Conservation (phyloP, 2,888 invertebrate genomes). For the Beris chalybata region DNA sequence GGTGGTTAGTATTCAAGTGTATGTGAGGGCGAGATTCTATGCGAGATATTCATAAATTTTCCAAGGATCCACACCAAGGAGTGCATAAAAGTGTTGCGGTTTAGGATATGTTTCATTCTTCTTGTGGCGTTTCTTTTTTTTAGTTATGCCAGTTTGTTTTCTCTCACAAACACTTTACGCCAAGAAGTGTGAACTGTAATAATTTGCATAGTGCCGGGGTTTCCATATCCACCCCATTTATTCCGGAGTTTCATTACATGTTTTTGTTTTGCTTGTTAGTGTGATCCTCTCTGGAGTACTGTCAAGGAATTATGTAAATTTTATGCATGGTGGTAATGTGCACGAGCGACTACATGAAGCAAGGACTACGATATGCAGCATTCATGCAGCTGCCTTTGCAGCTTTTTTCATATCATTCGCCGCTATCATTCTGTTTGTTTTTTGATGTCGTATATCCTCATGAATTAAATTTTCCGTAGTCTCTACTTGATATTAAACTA, state of each 20-base stretch:
- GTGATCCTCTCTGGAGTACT: conserved; percentile 6
- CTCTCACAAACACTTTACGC: neutral
- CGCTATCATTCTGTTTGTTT: no score
- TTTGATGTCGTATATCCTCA: no score
- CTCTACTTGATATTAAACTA: no score
- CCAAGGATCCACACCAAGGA: conserved; percentile 14
- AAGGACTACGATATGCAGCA: no score
- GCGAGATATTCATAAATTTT: conserved; percentile 17
- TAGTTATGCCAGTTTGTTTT: conserved; percentile 13
- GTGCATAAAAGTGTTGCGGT: conserved; percentile 26
- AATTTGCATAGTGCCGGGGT: conserved; percentile 23
- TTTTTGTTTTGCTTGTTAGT: conserved; percentile 22
- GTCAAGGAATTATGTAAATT: conserved; percentile 27
- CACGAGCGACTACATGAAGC: neutral
- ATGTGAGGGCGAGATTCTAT: neutral
- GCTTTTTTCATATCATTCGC: no score
- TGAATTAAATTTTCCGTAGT: no score
- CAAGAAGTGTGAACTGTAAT: conserved; percentile 24
- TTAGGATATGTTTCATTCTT: neutral
- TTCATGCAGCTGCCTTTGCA: no score
- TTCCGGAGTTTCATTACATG: conserved; percentile 19
- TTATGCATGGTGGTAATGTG: conserved; percentile 21
- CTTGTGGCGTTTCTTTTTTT: neutral
- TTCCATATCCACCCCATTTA: conserved; percentile 24
- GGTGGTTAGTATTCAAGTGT: no score